Evolutionary conservation across 1,140 invertebrate species (phyloP), one percentile per base, ranked within the genome.

Genomic region (Heterodera schachtii): DNA sequence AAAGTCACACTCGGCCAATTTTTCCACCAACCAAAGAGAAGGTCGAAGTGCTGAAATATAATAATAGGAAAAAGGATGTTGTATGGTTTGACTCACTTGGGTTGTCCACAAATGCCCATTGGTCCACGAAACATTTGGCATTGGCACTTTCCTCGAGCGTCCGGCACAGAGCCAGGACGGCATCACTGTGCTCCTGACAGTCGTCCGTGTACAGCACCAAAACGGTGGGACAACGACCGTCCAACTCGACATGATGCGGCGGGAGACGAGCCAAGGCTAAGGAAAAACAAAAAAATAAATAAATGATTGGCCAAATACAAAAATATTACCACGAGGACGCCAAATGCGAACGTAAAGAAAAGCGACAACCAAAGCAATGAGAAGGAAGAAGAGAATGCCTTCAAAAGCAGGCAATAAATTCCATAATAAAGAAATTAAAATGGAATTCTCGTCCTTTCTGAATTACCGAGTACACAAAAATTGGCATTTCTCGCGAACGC

Each of bases 151-250:
- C 41, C 43, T 70, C 79, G 16, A 87, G 71, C 47, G 85, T 69
- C 3, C 81, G 46, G n/a, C 81, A 83, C n/a, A 87, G 78, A 47
- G 85, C 78, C 47, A 80, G 31, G 41, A 87, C 81, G 13, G 78
- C 78, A 13, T 83, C 64, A 19, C 46, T 80, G 52, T 87, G 88
- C 71, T 73, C 64, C 16, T 71, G 49, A 70, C 86, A 89, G 77
- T 87, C 87, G 77, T 87, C 87, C 19, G 87, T 83, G 79, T 87
- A 87, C n/a, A 87, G 43, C n/a, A 87, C 69, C 16, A 89, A 77
- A 9, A 89, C 85, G 13, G 75, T 73, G 52, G 87, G 87, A 41
- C 57, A 60, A 43, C 73, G 75, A 21, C 44, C 73, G 4, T 64
- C 75, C 70, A 86, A 76, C 69, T 84, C 86, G 9, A 85, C 43